These are phyloP conservation scores for Athetis lepigone DNA, from an alignment of 2,888 invertebrate genomes.

Conservation along the genomic window DNA sequence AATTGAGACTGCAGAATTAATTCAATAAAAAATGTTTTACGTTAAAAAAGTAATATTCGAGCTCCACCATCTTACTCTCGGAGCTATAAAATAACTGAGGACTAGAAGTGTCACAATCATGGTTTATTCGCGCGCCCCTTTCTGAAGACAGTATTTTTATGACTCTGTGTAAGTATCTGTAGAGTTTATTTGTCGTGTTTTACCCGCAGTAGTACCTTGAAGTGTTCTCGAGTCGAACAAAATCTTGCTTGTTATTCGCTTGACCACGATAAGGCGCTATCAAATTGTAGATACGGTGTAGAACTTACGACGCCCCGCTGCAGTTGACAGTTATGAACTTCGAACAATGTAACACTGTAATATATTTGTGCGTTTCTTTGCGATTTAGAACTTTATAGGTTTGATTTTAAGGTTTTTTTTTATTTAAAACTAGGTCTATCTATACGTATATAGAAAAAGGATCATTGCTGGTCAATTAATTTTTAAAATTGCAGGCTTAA, in stretches of 20 bases:
- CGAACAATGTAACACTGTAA: not conserved
- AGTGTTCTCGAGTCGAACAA: constrained; percentile 22
- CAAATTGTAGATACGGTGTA: constrained; percentile 20
- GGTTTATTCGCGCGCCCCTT: constrained; percentile 46
- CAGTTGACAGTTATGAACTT: constrained; percentile 11
- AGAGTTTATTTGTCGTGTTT: constrained; percentile 49
- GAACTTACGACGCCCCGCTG: constrained; percentile 23
- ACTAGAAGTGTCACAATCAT: constrained; percentile 44
- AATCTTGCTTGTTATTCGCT: constrained; percentile 24
- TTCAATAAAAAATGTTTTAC: constrained; percentile 42
- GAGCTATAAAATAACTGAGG: constrained; percentile 35
- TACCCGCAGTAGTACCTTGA: constrained; percentile 20
- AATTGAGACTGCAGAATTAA: constrained; percentile 37
- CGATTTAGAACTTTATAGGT: not conserved
- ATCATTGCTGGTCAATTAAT: too few species aligned
- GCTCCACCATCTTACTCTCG: constrained; percentile 19
- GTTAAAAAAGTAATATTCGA: constrained; percentile 38
- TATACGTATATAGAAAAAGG: too few species aligned
- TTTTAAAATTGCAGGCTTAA: too few species aligned
- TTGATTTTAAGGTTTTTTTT: not conserved
- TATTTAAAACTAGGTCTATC: not conserved
- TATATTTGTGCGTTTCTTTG: too few species aligned
- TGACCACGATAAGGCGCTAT: constrained; percentile 19
- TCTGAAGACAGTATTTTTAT: constrained; percentile 49
- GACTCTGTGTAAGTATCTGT: constrained; percentile 44